Base-by-base conservation (phyloP, 2,888 invertebrate species). In the Brenthis ino region DNA sequence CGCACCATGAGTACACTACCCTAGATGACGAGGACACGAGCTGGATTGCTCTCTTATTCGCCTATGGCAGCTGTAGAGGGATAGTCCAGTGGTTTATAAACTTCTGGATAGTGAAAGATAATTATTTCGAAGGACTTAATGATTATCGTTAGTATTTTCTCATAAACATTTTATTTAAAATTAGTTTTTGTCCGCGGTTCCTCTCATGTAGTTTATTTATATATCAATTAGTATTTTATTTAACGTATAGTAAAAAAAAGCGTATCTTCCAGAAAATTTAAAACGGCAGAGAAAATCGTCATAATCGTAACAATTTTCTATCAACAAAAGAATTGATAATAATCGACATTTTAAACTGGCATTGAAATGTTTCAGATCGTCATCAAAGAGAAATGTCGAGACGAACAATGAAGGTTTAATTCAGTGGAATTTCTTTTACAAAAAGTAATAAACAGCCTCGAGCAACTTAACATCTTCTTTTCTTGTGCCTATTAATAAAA, bases 31-130 rank as follows among this genome's bases (percentile, higher is more conserved):
- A 77, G 0, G 89, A 92, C 68, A 91, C 91, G 0, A 79, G 85
- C 48, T 92, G 92, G 92, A 84, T 90, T n/a, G 75, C 89, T 0
- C 74, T 91, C 3, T 68, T 87, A 2, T 73, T 91, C 67, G 88
- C 89, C 0, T 92, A 85, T 75, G 43, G 73, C 68, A 89, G 89
- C 77, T 70, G 84, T 64, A 75, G 91, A 13, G 91, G 87, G 1
- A 67, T 90, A 1, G 86, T 91, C 12, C 87, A 84, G 67, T 91
- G 90, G 90, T 50, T 91, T 16, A 37, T 89, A 61, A 93, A 93
- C 78, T 87, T 85, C 64, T 92, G 92, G 91, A 75, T 91, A 13
- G 77, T 91, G 0, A 86, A 90, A 65, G 92, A 93, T 69, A 88
- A 86, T 68, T 91, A 86, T 68, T 82, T 77, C 37, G 82, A 83